phyloP scores from a whole-genome alignment of 2,113 vertebrate species.

The Gymnocephalus cernua region DNA sequence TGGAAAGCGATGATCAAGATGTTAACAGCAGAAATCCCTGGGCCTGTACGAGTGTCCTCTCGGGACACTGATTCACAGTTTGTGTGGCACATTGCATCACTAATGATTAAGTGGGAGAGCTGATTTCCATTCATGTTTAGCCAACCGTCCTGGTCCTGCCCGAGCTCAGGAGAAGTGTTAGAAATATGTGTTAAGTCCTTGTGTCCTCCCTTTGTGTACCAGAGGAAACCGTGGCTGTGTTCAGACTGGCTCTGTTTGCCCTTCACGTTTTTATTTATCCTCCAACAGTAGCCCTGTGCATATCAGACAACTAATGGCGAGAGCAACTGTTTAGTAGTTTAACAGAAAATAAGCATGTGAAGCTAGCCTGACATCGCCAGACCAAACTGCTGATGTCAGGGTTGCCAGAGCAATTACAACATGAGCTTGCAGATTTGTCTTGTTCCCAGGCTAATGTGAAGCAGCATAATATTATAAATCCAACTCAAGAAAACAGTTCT shows the following conservation, averaged over 20 bases:
- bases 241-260: background rate
- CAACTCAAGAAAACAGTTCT: background rate
- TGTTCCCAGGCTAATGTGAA: background rate
- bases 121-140: background rate
- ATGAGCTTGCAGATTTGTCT: no score
- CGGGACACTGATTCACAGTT: background rate
- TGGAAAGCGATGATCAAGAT: background rate
- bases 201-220: background rate
- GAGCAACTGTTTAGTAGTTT: background rate
- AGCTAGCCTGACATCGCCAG: no score
- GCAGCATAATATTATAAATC: background rate
- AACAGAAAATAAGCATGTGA: background rate
- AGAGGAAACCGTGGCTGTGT: slow-evolving; percentile 6
- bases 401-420: no score
- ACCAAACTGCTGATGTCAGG: no score
- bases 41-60: background rate
- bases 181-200: background rate
- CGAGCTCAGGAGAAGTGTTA: background rate
- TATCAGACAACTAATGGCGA: background rate
- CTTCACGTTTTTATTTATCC: background rate
- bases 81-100: background rate
- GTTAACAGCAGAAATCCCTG: background rate
- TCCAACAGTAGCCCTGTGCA: background rate
- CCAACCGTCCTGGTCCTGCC: background rate
- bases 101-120: background rate